These are phyloP conservation scores for Laticauda colubrina DNA, from an alignment of 2,113 vertebrate species.

Conservation along the genomic window DNA sequence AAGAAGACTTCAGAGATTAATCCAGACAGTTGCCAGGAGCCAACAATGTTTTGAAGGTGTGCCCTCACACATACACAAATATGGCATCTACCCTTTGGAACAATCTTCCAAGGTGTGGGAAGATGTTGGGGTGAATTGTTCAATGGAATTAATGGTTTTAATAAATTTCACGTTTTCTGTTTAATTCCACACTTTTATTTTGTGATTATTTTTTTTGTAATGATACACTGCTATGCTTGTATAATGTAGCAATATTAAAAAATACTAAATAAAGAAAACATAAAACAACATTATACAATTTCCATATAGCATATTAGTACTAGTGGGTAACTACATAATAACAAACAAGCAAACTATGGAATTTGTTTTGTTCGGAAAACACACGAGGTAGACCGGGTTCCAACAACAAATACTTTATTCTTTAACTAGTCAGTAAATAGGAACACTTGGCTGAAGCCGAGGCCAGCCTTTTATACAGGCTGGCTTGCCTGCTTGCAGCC, in stretches of 20 bases:
- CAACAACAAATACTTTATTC: no score
- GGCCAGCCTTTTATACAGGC: no score
- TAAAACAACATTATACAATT: constrained; percentile 13
- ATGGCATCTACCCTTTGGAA: background rate
- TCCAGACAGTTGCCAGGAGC: background rate
- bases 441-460: no score
- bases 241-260: background rate
- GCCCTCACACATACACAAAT: background rate
- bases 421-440: no score
- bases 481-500: no score
- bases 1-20: background rate
- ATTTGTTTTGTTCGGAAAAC: no score
- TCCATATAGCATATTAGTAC: background rate
- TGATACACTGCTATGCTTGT: background rate
- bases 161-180: background rate
- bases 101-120: background rate
- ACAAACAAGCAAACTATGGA: constrained; percentile 31
- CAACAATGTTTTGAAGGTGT: background rate
- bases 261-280: background rate
- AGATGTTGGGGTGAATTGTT: background rate
- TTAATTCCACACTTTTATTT: background rate
- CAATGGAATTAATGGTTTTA: background rate
- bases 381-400: no score
- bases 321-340: constrained; percentile 24
- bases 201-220: background rate